Base-by-base conservation (phyloP, 2,888 invertebrate species). In the Tryphoninae sp. region DNA sequence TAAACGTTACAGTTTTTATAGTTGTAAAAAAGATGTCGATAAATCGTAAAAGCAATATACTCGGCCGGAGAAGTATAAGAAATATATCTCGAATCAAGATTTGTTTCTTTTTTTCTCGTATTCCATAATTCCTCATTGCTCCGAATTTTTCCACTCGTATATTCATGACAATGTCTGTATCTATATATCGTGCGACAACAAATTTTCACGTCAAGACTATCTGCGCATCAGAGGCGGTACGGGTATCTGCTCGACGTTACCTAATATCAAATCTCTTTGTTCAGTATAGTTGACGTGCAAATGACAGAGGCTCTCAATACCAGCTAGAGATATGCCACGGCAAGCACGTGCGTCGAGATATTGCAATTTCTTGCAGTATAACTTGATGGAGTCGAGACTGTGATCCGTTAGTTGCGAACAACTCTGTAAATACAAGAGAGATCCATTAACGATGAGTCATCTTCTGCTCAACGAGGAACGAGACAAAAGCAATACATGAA, bases 371-470 rank as follows among this genome's bases (percentile, higher is more conserved):
- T 92, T 90, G 86, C 94, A 94, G 86, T 94, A 88, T 0, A 88
- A 85, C 84, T 90, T 92, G 45, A 95, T 92, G 16, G 93, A 92
- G 79, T 93, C 92, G 42, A 95, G 89, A 16, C 94, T 93, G 78
- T 91, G 93, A 87, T 95, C 94, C 1, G 95, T 95, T 33, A 95
- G 89, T 86, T 93, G 93, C 84, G 93, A 94, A 89, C 95, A 95
- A 78, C 94, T 94, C 94, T 95, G 92, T 22, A 93, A 93, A 84
- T 91, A 88, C 68, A 91, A 67, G 22, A 49, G 33, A 33, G 33
- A 59, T 42, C 11, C 59, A n/a, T 45, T 61, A 61, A 64, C 19
- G 72, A 78, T 67, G 22, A 55, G 67, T 53, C 19, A 65, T 51
- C 22, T 2, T 11, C 9, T 78, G 62, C 7, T 11, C 19, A n/a